Evolutionary conservation across 1,140 invertebrate species (phyloP), one percentile per base, ranked within the genome.

Genomic region (Parapsyche elsis): DNA sequence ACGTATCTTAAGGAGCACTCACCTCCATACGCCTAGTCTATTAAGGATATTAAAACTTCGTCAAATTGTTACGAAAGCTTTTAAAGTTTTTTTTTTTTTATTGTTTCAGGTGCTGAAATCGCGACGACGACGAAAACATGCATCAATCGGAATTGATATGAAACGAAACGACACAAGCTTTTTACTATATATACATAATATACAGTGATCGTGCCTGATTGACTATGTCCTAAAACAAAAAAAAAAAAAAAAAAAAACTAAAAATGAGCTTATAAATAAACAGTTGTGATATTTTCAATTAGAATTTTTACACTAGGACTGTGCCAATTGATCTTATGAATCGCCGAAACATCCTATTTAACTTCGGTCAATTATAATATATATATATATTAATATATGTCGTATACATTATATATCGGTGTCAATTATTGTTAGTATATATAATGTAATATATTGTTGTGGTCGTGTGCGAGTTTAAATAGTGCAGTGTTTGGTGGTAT

Each of bases 241-340:
- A 10, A 57, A 16, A 16, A 57, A 21, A 21, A 21, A 57, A 1
- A 59, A 4, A 59, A 59, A 38, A 38, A 38, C 7, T 38, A 38
- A 38, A 38, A 73, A 46, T 24, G 79, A 82, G 81, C 81, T 82
- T 82, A 67, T 76, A 82, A 21, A n/a, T n/a, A n/a, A 23, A 78
- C 80, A 76, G 81, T 80, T 82, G 81, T 82, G 81, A 82, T 82
- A 82, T 82, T 82, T 82, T 82, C 67, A 82, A 77, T 78, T 82
- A 82, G 81, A 79, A 76, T 73, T 67, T 67, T 38, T 74, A n/a
- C n/a, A n/a, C 44, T 30, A 74, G 19, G 19, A 30, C 16, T 23
- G 19, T 57, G 77, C 61, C 45, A 57, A 53, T 2, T 23, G 71
- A 76, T 82, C 81, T 82, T 82, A 82, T 82, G 81, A 82, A 23